Percentiles rank a stretch among this genome's conserved stretches.
These are phyloP conservation scores for Anastatus disparis DNA, from an alignment of 1,140 invertebrate genomes.

Conservation along the genomic window DNA sequence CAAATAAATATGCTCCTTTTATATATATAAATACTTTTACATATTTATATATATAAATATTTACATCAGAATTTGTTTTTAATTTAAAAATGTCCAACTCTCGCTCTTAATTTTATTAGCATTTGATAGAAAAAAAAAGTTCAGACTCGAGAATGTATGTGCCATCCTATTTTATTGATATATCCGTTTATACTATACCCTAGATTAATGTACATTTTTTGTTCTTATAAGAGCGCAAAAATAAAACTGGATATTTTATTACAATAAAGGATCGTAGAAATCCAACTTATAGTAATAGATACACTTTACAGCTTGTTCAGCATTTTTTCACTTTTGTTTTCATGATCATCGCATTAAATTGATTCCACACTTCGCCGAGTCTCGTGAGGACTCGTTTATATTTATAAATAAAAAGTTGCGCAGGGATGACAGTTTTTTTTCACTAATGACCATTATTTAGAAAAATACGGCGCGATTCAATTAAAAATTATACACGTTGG, in stretches of 20 bases:
- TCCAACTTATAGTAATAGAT: constrained; percentile 59
- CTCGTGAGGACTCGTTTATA: constrained; percentile 2
- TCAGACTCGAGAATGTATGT: constrained; percentile 50
- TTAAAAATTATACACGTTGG: constrained; percentile 41
- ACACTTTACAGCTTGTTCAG: constrained; percentile 56
- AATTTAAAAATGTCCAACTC: constrained; percentile 49
- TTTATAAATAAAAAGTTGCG: constrained; percentile 36
- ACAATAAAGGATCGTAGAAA: constrained; percentile 47
- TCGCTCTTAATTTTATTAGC: neutral
- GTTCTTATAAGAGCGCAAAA: constrained; percentile 59
- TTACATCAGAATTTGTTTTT: constrained; percentile 43
- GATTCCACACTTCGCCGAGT: constrained; percentile 25
- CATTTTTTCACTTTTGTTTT: constrained; percentile 36
- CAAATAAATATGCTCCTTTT: constrained; percentile 48
- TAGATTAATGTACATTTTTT: constrained; percentile 64
- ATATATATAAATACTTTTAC: constrained; percentile 53
- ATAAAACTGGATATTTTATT: constrained; percentile 62
- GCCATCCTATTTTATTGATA: constrained; percentile 53
- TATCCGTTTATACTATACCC: constrained; percentile 45
- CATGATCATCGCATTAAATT: constrained; percentile 49
- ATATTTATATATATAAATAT: constrained; percentile 54
- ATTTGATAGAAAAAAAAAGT: constrained; percentile 52
- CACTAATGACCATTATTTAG: constrained; percentile 39
- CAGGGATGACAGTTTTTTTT: constrained; percentile 36
- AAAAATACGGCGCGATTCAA: constrained; percentile 41